Evolutionary conservation across 2,888 invertebrate genomes (phyloP), one percentile per base, ranked within the genome.

Genomic region (Branchipolynoe longqiensis): DNA sequence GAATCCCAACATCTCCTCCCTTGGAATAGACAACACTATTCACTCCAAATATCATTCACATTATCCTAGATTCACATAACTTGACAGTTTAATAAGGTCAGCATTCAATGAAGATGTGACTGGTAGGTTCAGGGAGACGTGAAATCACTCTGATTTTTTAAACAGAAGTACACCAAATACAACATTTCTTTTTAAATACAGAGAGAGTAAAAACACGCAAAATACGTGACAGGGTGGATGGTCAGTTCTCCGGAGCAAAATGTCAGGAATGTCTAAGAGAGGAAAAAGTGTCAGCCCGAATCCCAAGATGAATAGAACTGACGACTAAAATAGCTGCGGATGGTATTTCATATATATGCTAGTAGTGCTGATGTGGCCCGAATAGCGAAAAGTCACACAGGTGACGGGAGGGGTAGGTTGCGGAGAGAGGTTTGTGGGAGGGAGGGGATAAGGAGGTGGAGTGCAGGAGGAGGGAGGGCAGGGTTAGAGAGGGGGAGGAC

Each of bases 311-410:
- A 69, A 69, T 69, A 69, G 69, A 69, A 69, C 18, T 38, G 36
- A 0, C 69, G 18, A 18, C 69, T 14, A 33, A 69, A 69, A 69
- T 69, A 69, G 69, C 69, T 38, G 8, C 1, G 14, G 69, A 33
- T 69, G 69, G 69, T 69, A 69, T 69, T 69, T 69, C 69, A 69
- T 12, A n/a, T n/a, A 33, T 36, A 69, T 69, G 69, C 36, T 38
- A 36, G 69, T 69, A 38, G 36, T 69, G 69, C 69, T 69, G 69
- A 69, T 33, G 6, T 69, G 58, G 4, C 12, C 14, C 58, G 22
- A 58, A n/a, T n/a, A 58, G 58, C n/a, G n/a, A 58, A 69, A 69
- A 69, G 69, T 69, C 69, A 69, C n/a, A 2, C 28, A 14, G 62
- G 62, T 25, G 18, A 69, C 18, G 48, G 48, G 48, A 48, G 48